phyloP scores from a whole-genome alignment of 2,113 vertebrate genomes.

The Pluvianellus socialis region DNA sequence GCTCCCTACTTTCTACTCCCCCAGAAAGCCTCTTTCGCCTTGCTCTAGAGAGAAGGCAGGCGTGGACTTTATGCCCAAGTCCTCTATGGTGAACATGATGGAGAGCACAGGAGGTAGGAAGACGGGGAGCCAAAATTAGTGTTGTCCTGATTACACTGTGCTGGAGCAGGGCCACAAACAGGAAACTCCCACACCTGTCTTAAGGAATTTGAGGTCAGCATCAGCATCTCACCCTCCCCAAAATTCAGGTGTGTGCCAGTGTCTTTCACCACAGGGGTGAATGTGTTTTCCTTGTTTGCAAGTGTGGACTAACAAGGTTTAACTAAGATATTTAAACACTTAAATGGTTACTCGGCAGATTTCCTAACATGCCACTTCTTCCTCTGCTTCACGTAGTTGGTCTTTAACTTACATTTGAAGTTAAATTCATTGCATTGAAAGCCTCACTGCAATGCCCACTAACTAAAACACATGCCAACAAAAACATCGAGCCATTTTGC shows the following conservation, averaged over 20 bases:
- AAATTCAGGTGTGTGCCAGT: background rate
- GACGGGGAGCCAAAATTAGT: background rate
- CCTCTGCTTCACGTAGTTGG: background rate
- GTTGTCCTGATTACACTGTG: background rate
- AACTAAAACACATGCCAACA: background rate
- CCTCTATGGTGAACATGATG: background rate
- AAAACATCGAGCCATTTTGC: slow-evolving; percentile 36
- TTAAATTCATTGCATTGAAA: background rate
- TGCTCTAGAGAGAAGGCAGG: background rate
- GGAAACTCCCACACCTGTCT: background rate
- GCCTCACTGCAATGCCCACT: background rate
- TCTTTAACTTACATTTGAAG: background rate
- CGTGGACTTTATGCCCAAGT: background rate
- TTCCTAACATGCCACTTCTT: background rate
- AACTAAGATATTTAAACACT: background rate
- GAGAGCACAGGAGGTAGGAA: background rate
- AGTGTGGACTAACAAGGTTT: background rate
- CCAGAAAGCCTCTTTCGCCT: background rate
- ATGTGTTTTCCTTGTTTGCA: background rate
- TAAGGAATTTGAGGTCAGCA: background rate
- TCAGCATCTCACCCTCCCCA: background rate
- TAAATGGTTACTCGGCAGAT: background rate
- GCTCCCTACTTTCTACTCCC: background rate
- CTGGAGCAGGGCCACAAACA: background rate
- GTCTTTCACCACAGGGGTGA: background rate